phyloP scores from a whole-genome alignment of 2,113 vertebrate species.

The Grammomys surdaster region DNA sequence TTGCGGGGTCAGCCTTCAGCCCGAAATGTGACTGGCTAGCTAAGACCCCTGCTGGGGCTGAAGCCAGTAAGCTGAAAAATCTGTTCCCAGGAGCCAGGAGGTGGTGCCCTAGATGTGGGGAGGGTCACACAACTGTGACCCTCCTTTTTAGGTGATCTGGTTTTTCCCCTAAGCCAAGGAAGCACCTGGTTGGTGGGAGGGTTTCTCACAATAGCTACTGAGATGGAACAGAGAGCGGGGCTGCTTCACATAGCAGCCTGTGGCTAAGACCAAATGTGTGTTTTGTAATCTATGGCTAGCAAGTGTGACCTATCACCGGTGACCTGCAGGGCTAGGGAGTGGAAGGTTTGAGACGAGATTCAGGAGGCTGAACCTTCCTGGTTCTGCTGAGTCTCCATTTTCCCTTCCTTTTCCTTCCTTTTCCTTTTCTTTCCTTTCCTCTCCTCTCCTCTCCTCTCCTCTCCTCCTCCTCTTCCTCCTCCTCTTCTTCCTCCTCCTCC shows the following conservation, averaged over 20 bases:
- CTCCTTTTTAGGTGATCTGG: background rate
- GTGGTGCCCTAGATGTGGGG: fast-evolving
- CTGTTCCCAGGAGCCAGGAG: background rate
- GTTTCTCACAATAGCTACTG: too few relatives aligned
- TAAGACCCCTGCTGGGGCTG: background rate
- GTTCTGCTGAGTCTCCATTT: background rate
- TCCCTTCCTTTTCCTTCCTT: background rate
- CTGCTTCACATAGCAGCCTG: background rate
- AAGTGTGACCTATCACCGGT: too few relatives aligned
- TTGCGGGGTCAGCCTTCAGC: background rate
- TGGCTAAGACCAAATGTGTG: background rate
- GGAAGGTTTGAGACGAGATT: background rate
- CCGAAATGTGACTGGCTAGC: background rate
- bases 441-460: too few relatives aligned
- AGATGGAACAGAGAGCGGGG: background rate
- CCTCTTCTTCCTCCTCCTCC: too few relatives aligned
- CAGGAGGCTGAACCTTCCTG: background rate
- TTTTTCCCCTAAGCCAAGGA: background rate
- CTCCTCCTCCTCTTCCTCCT: too few relatives aligned
- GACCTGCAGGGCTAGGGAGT: background rate
- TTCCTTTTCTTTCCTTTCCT: too few relatives aligned
- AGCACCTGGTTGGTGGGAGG: background rate
- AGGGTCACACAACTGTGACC: background rate
- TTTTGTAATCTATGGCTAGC: background rate
- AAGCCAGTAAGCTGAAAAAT: background rate